Evolutionary conservation across 2,888 invertebrate genomes (phyloP).

Genomic region (Troides helena): DNA sequence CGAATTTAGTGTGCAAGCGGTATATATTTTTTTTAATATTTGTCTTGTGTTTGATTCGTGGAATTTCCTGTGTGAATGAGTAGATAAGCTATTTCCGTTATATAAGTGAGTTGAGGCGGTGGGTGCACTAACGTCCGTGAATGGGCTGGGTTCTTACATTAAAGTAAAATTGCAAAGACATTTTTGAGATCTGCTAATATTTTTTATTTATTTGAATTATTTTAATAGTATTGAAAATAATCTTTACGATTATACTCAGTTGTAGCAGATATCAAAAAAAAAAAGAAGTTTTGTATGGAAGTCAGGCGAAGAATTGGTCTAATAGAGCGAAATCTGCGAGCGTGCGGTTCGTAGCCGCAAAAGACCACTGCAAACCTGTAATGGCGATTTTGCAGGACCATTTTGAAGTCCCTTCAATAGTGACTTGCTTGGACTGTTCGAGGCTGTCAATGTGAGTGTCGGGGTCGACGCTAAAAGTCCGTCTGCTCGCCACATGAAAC

Average conservation of each 20-base stretch:
- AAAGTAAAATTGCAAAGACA: slow-evolving; percentile 67
- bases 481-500: slow-evolving; percentile 85
- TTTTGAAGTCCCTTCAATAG: slow-evolving; percentile 99
- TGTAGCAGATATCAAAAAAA: slow-evolving; percentile 69
- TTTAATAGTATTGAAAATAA: too few relatives aligned
- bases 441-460: slow-evolving; percentile 98
- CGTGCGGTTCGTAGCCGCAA: slow-evolving; percentile 77
- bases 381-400: slow-evolving; percentile 99
- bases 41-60: slow-evolving; percentile 68
- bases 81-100: slow-evolving; percentile 63
- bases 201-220: background rate
- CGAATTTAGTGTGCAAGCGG: slow-evolving; percentile 52
- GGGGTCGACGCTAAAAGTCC: slow-evolving; percentile 98
- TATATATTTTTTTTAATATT: slow-evolving; percentile 49
- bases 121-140: slow-evolving; percentile 77
- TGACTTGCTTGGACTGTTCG: slow-evolving; percentile 98
- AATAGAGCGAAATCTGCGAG: slow-evolving; percentile 78
- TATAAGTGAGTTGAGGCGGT: slow-evolving; percentile 71
- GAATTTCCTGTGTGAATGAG: slow-evolving; percentile 72
- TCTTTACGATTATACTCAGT: slow-evolving; percentile 7
- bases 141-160: slow-evolving; percentile 62
- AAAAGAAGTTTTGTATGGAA: slow-evolving; percentile 53
- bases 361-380: slow-evolving; percentile 91
- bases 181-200: slow-evolving; percentile 63
- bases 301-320: slow-evolving; percentile 76